Conservation (phyloP, 2,888 invertebrate species). For the Steromphala cineraria region DNA sequence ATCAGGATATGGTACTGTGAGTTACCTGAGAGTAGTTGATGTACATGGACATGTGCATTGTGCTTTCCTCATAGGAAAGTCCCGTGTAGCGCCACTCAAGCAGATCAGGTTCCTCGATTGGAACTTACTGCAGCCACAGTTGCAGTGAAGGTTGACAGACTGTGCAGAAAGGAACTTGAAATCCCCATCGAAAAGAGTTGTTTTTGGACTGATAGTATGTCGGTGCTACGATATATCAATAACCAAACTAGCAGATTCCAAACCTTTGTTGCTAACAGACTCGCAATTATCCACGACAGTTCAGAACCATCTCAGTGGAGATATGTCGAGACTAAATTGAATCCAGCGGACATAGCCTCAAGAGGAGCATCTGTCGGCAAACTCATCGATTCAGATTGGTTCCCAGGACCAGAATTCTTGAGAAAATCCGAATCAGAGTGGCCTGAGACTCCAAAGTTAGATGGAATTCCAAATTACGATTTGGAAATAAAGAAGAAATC, state of each 20-base stretch:
- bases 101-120: no score
- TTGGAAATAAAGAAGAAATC: neutral
- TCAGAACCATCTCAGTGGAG: neutral
- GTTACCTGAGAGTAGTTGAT: no score
- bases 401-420: neutral
- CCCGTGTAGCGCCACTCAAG: no score
- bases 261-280: conserved; percentile 4
- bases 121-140: no score
- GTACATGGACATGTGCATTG: no score
- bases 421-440: neutral
- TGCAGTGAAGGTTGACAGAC: neutral
- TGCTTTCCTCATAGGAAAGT: neutral
- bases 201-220: conserved; percentile 17
- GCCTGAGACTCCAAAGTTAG: neutral
- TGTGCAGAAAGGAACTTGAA: neutral
- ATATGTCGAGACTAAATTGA: neutral
- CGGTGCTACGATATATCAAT: no score
- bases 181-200: neutral
- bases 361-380: neutral
- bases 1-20: no score
- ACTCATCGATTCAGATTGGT: neutral
- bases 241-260: neutral
- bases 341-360: neutral
- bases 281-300: neutral
- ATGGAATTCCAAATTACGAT: neutral